phyloP scores from a whole-genome alignment of 1,140 invertebrate species.

The Lepidotrigona ventralis region DNA sequence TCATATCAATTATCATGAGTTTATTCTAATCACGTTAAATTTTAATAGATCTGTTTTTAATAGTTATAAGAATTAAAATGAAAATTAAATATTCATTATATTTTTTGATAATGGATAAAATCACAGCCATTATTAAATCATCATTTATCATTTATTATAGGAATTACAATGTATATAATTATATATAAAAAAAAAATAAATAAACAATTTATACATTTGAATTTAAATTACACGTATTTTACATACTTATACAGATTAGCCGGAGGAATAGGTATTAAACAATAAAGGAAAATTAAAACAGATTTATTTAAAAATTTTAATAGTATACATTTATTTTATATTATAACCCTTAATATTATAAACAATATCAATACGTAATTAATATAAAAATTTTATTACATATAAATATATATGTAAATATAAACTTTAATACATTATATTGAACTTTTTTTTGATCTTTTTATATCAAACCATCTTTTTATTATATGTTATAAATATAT shows the following conservation, averaged over 20 bases:
- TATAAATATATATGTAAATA: too few relatives aligned
- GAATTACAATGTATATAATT: neutral
- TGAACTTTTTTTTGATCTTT: neutral
- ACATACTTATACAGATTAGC: neutral
- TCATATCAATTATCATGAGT: conserved; percentile 36
- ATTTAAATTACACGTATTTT: neutral
- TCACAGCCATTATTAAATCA: neutral
- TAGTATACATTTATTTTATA: neutral
- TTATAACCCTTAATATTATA: neutral
- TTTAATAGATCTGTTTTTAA: neutral
- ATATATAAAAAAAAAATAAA: neutral
- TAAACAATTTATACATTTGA: neutral
- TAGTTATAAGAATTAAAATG: neutral
- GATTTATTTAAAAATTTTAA: neutral
- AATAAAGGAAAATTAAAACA: neutral
- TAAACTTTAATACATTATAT: too few relatives aligned
- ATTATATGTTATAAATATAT: too few relatives aligned
- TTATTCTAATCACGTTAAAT: conserved; percentile 30
- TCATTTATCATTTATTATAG: neutral
- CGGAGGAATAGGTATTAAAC: neutral
- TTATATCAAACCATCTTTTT: neutral
- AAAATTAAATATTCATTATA: neutral
- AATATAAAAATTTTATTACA: neutral
- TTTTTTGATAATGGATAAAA: neutral
- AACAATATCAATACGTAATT: neutral